Conservation (phyloP, 2,888 invertebrate genomes). For the Nephrotoma appendiculata region DNA sequence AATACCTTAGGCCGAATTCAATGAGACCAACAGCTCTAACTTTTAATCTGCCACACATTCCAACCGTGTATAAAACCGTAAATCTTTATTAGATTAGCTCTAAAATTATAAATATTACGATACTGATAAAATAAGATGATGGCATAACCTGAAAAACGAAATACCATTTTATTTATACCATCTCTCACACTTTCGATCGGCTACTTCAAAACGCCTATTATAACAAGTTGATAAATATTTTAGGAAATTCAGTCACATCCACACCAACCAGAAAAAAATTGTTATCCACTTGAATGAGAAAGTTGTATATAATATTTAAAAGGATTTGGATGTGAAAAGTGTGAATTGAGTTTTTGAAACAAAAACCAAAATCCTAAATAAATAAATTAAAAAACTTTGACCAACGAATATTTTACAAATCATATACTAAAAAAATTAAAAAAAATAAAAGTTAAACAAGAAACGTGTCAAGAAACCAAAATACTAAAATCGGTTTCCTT, state of each 20-base stretch:
- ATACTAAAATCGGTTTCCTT: background rate
- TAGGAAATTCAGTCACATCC: background rate
- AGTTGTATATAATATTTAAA: background rate
- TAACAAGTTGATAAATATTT: background rate
- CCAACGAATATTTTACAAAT: background rate
- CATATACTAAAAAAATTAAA: background rate
- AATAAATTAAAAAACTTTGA: background rate
- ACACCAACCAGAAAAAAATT: background rate
- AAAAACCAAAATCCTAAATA: background rate
- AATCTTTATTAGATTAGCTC: too few species aligned
- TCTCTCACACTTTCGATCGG: background rate
- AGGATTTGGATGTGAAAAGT: background rate
- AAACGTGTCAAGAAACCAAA: background rate
- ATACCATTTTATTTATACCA: background rate
- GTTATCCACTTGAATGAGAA: background rate
- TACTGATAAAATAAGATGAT: too few species aligned
- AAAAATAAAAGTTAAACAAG: background rate
- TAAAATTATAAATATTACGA: too few species aligned
- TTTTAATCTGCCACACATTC: too few species aligned
- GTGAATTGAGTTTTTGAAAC: background rate
- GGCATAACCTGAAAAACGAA: too few species aligned
- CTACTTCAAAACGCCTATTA: background rate
- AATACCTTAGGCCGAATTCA: too few species aligned
- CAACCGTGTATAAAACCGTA: too few species aligned
- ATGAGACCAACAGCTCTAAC: too few species aligned